A percentile compares a stretch with the other conserved stretches of the same genome.
Evolutionary conservation across 1,140 invertebrate species (phyloP).

Genomic region (Drosophila nikananu): DNA sequence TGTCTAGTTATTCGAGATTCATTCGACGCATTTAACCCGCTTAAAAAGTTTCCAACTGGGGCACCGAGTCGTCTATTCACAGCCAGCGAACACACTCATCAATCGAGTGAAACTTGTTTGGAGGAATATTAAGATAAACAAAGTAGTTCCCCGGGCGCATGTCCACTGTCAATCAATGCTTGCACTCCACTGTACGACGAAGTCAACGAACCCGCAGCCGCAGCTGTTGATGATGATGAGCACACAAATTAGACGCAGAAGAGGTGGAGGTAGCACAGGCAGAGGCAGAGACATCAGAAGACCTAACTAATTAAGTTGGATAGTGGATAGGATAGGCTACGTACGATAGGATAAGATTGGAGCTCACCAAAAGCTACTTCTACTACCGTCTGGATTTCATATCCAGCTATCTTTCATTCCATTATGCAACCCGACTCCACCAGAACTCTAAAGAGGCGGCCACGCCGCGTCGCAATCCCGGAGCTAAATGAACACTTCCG

Average conservation of each 20-base stretch:
- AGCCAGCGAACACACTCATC: conserved; percentile 27
- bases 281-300: conserved; percentile 50
- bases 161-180: conserved; percentile 80
- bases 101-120: conserved; percentile 48
- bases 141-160: conserved; percentile 54
- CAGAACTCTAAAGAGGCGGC: conserved; percentile 49
- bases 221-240: conserved; percentile 56
- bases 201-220: conserved; percentile 61
- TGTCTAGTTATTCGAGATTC: conserved; percentile 36
- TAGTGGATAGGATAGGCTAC: conserved; percentile 22
- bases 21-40: conserved; percentile 16
- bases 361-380: conserved; percentile 12
- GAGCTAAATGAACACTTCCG: conserved; percentile 77
- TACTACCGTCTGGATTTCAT: conserved; percentile 28
- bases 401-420: conserved; percentile 27
- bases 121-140: conserved; percentile 48
- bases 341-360: conserved; percentile 16
- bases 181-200: conserved; percentile 64
- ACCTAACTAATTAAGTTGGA: conserved; percentile 71
- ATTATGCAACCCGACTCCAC: conserved; percentile 32
- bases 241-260: conserved; percentile 73
- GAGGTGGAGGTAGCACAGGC: conserved; percentile 14
- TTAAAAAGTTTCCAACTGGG: conserved; percentile 33
- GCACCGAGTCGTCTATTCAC: conserved; percentile 24
- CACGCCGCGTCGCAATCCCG: conserved; percentile 28